Evolutionary conservation across 2,888 invertebrate genomes (phyloP).

Genomic region (Schizaphis graminum): DNA sequence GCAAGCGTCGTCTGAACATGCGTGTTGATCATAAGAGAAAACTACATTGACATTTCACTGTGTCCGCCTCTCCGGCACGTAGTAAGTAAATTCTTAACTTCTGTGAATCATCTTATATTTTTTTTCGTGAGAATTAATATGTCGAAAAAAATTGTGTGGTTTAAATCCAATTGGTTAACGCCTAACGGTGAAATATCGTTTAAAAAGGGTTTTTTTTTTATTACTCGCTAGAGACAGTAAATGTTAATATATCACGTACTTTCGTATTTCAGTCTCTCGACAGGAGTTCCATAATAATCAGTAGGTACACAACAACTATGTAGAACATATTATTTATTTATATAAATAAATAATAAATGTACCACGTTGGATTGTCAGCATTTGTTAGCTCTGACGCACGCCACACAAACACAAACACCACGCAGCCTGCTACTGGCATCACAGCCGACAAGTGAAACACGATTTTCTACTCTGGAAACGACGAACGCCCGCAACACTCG

Average conservation of each 20-base stretch:
- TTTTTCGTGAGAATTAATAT: not conserved
- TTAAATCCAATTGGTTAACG: not conserved
- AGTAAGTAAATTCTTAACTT: not conserved
- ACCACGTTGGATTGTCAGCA: not conserved
- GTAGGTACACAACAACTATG: not conserved
- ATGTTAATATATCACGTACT: not conserved
- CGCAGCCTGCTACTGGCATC: not conserved
- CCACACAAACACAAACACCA: not conserved
- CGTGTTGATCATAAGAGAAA: slow-evolving; percentile 1
- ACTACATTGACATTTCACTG: not conserved
- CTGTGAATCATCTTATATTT: not conserved
- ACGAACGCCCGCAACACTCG: not conserved
- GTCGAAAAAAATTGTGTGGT: not conserved
- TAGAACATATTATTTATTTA: not conserved
- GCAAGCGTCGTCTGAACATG: not conserved
- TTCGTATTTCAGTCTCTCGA: not conserved
- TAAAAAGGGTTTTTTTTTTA: not conserved
- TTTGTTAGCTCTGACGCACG: not conserved
- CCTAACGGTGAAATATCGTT: not conserved
- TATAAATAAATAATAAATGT: not conserved
- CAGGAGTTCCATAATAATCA: not conserved
- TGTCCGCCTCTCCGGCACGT: not conserved
- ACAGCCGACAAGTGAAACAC: not conserved
- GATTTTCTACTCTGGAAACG: slow-evolving; percentile 30
- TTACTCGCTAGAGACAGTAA: not conserved